Evolutionary conservation across 1,140 invertebrate species (phyloP), one percentile per base, ranked within the genome.

Genomic region (Bombus turneri): DNA sequence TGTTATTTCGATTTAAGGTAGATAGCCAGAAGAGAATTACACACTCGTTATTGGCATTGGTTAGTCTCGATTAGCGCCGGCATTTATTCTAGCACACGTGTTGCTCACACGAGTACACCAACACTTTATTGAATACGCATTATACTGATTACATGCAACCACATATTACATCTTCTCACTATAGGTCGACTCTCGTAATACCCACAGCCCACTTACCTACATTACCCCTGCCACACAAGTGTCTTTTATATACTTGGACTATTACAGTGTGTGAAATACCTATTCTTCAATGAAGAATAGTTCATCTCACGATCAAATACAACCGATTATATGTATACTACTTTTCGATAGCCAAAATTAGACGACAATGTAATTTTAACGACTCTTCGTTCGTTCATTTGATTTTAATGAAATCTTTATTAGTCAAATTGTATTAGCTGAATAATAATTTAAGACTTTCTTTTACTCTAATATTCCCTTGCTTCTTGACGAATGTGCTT

Each of bases 131-230:
- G 53, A 57, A 34, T 31, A 15, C 43, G 22, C 62, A 77, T 53
- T 76, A 81, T 66, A 86, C 84, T 71, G 57, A 89, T 90, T 89
- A 74, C 81, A 90, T 81, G 88, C 88, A 72, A 75, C 81, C 85
- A 59, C 81, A 53, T 83, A 68, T 90, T 90, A 90, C 89, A 90
- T 90, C 89, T 88, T 87, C 72, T 90, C 86, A 83, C 86, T 86
- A 87, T 74, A 81, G 82, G 66, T 88, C 86, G 87, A 91, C 91
- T 93, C 91, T 94, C 91, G 88, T 91, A 91, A 93, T 93, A 91
- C 92, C 90, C 92, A 92, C 93, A 95, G 93, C 94, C 94, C 92
- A 95, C 94, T 95, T 95, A 95, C 94, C 94, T 95, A 95, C 94
- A 95, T 95, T 94, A 95, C 82, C 71, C 86, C 62, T 80, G 47